Evolutionary conservation across 2,797 vertebrate species (phyloP).

Genomic region (Falco novaeseelandiae): DNA sequence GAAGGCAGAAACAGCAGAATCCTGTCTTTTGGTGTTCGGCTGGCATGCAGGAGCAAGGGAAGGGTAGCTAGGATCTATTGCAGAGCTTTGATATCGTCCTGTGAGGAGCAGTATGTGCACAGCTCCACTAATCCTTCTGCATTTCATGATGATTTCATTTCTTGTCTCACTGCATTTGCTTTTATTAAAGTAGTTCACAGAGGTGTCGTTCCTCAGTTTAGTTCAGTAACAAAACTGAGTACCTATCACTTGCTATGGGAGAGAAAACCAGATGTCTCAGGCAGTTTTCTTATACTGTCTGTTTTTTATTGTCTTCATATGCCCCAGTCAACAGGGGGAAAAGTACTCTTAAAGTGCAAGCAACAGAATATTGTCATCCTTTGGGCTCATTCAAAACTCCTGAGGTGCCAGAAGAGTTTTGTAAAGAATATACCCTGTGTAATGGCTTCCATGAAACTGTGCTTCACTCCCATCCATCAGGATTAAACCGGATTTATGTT

Average conservation of each 20-base stretch:
- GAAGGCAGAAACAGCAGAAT: background rate
- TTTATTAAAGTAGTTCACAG: background rate
- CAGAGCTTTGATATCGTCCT: background rate
- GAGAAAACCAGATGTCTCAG: background rate
- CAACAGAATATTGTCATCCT: background rate
- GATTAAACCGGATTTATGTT: background rate
- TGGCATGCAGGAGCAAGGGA: background rate
- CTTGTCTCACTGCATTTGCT: background rate
- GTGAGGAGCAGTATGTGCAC: background rate
- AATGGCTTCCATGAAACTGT: background rate
- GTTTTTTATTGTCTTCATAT: background rate
- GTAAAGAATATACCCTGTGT: background rate
- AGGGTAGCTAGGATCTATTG: background rate
- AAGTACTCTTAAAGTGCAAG: background rate
- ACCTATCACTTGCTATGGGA: background rate
- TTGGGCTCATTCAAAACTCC: background rate
- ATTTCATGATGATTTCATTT: background rate
- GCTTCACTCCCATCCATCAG: background rate
- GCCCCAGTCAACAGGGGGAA: background rate
- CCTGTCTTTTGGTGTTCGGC: background rate
- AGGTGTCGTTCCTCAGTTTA: background rate
- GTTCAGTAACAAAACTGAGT: background rate
- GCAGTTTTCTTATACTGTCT: background rate
- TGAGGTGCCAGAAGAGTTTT: background rate
- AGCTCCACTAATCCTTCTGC: background rate